Evolutionary conservation across 2,113 vertebrate genomes (phyloP).

Genomic region (Triplophysa dalaica): DNA sequence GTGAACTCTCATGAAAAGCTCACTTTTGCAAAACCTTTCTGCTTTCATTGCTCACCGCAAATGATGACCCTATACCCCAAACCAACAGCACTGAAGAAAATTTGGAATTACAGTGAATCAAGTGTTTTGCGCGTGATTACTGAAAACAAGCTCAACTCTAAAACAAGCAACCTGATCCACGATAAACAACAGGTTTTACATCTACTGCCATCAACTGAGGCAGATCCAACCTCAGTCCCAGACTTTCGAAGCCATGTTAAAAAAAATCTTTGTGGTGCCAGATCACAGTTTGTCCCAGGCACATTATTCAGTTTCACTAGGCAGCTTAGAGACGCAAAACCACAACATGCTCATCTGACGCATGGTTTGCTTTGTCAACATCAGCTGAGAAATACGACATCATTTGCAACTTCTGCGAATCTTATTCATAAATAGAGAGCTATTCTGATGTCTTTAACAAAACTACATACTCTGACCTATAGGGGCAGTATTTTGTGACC

Average conservation of each 20-base stretch:
- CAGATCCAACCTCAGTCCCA: too few species aligned
- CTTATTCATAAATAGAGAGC: too few species aligned
- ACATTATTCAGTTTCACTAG: constrained; percentile 60
- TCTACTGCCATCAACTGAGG: too few species aligned
- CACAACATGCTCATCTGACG: constrained; percentile 46
- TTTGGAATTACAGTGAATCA: neutral
- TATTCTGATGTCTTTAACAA: too few species aligned
- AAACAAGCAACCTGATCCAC: too few species aligned
- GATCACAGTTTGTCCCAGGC: constrained; percentile 50
- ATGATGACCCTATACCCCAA: neutral
- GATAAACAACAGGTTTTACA: too few species aligned
- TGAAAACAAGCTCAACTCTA: neutral
- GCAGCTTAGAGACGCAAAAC: constrained; percentile 41
- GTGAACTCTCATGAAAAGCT: neutral
- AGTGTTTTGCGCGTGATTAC: neutral
- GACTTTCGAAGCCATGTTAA: neutral
- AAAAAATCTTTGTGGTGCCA: constrained; percentile 44
- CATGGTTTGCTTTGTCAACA: constrained; percentile 30
- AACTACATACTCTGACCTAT: too few species aligned
- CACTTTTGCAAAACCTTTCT: neutral
- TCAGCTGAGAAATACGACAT: constrained; percentile 3
- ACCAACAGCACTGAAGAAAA: neutral
- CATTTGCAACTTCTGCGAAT: constrained; percentile 11
- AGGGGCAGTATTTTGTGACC: too few species aligned
- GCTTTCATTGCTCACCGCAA: neutral